Evolutionary conservation across 2,888 invertebrate species (phyloP).

Genomic region (Meiosimyza decipiens): DNA sequence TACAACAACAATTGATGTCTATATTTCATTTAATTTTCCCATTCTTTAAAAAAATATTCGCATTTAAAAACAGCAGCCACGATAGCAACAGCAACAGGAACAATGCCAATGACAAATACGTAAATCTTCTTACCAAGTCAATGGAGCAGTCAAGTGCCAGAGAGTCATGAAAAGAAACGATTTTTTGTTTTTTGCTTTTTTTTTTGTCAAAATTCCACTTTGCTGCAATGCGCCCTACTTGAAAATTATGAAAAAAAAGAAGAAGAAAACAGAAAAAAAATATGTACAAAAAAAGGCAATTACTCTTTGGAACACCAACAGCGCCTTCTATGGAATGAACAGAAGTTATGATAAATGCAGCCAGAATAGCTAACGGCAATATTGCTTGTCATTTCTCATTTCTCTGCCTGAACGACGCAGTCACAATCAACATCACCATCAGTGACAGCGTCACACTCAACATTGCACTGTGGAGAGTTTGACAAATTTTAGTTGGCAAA

Average conservation of each 20-base stretch:
- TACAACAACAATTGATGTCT: background rate
- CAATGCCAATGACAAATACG: slow-evolving; percentile 7
- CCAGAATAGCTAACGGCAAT: slow-evolving; percentile 54
- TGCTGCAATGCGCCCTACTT: slow-evolving; percentile 23
- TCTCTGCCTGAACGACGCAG: slow-evolving; percentile 29
- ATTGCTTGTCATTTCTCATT: slow-evolving; percentile 60
- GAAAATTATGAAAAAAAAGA: background rate
- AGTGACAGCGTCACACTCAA: background rate
- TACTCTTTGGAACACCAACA: slow-evolving; percentile 12
- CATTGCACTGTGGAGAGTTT: background rate
- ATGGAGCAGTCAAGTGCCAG: slow-evolving; percentile 26
- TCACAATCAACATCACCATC: slow-evolving; percentile 11
- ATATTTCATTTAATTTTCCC: background rate
- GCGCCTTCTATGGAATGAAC: slow-evolving; percentile 36
- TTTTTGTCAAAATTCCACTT: slow-evolving; percentile 6
- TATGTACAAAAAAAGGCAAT: slow-evolving; percentile 9
- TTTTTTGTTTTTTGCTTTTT: no score
- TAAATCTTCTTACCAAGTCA: slow-evolving; percentile 27
- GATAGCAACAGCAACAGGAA: background rate
- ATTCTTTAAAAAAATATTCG: background rate
- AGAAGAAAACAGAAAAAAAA: slow-evolving; percentile 5
- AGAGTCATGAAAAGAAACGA: background rate
- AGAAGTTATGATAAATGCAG: slow-evolving; percentile 59
- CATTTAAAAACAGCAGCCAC: background rate
- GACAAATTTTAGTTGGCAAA: no score